phyloP scores from a whole-genome alignment of 2,888 invertebrate genomes.

The Rhabditoides inermis region DNA sequence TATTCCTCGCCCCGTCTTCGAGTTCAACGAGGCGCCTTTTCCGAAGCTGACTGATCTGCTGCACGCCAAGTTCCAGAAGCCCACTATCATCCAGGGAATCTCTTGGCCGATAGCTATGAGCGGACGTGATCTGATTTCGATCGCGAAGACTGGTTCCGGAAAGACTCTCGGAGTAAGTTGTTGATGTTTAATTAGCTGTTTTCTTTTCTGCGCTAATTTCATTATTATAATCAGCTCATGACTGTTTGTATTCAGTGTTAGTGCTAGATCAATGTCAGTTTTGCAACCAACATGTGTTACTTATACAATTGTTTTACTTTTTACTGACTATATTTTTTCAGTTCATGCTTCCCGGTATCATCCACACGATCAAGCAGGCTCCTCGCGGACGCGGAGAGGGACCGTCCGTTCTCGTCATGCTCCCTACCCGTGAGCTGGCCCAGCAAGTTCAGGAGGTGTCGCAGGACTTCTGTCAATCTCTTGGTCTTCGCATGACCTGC shows the following conservation, averaged over 20 bases:
- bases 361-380: slow-evolving; percentile 84
- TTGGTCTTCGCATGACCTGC: slow-evolving; percentile 78
- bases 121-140: slow-evolving; percentile 87
- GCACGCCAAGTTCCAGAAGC: slow-evolving; percentile 43
- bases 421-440: slow-evolving; percentile 58
- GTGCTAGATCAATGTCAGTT: too few relatives aligned
- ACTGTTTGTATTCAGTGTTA: too few relatives aligned
- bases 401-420: slow-evolving; percentile 63
- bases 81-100: slow-evolving; percentile 58
- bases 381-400: slow-evolving; percentile 79
- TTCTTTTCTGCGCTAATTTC: too few relatives aligned
- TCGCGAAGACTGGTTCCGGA: slow-evolving; percentile 70
- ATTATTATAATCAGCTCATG: too few relatives aligned
- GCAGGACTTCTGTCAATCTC: slow-evolving; percentile 76
- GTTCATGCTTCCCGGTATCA: slow-evolving; percentile 73
- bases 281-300: too few relatives aligned
- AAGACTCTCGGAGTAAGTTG: slow-evolving; percentile 77
- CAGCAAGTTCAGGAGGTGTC: slow-evolving; percentile 69
- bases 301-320: too few relatives aligned
- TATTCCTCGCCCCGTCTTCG: slow-evolving; percentile 76
- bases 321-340: too few relatives aligned
- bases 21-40: slow-evolving; percentile 81
- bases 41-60: slow-evolving; percentile 23
- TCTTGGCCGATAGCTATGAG: slow-evolving; percentile 85
- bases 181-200: too few relatives aligned